A percentile compares a stretch with the other conserved stretches of the same genome.
Conservation (phyloP, 2,113 vertebrate species). For the Felis chaus region DNA sequence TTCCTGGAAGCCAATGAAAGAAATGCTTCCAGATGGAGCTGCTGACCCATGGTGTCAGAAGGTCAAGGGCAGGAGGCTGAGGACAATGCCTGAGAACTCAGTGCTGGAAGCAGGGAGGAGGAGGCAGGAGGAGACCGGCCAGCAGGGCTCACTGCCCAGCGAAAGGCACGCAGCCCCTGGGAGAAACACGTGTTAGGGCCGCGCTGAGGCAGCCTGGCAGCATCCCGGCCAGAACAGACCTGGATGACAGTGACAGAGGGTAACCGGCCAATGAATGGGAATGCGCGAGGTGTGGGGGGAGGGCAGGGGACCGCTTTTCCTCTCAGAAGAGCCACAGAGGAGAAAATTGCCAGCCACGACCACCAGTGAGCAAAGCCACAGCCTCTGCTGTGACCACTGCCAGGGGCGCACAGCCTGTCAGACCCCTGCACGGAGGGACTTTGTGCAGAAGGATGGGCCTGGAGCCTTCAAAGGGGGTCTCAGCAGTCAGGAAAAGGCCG, state of each 20-base stretch:
- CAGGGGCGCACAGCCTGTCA: too few species aligned
- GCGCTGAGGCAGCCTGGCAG: neutral
- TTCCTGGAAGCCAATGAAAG: neutral
- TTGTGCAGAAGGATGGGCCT: neutral
- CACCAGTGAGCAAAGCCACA: neutral
- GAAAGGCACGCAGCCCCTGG: neutral
- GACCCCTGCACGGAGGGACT: neutral
- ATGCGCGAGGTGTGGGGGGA: neutral
- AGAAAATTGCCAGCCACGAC: neutral
- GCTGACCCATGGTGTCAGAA: neutral
- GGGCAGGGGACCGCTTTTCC: neutral
- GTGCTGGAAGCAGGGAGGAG: neutral
- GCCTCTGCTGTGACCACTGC: neutral
- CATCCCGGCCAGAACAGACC: neutral
- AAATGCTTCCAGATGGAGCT: neutral
- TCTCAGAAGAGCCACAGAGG: neutral
- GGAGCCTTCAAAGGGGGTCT: too few species aligned
- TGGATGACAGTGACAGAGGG: neutral
- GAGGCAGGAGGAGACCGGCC: neutral
- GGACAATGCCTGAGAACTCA: neutral
- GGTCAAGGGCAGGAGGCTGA: neutral
- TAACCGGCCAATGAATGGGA: too few species aligned
- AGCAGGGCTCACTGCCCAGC: neutral
- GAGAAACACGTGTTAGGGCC: neutral
- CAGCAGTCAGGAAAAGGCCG: fast-evolving